Evolutionary conservation across 2,113 vertebrate genomes (phyloP).

Genomic region (Vicugna pacos): DNA sequence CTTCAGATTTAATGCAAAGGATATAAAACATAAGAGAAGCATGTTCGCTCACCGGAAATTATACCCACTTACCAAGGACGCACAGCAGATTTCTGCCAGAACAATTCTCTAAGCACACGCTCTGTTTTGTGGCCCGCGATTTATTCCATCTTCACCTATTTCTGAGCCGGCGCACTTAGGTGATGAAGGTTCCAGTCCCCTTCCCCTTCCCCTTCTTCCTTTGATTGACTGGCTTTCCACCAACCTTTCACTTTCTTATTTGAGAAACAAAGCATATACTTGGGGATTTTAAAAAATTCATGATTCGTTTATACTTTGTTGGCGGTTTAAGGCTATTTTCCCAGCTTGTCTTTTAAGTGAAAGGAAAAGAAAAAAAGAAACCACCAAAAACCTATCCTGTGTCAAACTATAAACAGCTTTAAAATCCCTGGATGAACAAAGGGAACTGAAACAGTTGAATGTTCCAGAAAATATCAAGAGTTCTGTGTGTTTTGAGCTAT

Average conservation of each 20-base stretch:
- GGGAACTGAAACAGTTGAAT: not conserved
- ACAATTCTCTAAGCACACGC: no score
- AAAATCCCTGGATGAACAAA: not conserved
- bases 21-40: not conserved
- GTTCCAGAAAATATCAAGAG: not conserved
- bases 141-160: not conserved
- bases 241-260: not conserved
- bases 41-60: not conserved
- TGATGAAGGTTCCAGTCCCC: not conserved
- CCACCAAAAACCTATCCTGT: not conserved
- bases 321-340: constrained; percentile 18
- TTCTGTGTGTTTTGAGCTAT: not conserved
- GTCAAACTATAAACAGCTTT: constrained; percentile 7
- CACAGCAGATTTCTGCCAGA: not conserved
- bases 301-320: not conserved
- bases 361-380: no score
- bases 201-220: not conserved
- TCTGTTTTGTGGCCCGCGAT: not conserved
- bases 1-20: constrained; percentile 7
- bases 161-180: not conserved
- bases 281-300: not conserved
- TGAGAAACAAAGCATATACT: not conserved
- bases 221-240: not conserved
- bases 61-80: not conserved
- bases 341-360: not conserved